A percentile compares a stretch with the other conserved stretches of the same genome.
Conservation (phyloP, 2,888 invertebrate species). For the Eucriotettix oculatus region DNA sequence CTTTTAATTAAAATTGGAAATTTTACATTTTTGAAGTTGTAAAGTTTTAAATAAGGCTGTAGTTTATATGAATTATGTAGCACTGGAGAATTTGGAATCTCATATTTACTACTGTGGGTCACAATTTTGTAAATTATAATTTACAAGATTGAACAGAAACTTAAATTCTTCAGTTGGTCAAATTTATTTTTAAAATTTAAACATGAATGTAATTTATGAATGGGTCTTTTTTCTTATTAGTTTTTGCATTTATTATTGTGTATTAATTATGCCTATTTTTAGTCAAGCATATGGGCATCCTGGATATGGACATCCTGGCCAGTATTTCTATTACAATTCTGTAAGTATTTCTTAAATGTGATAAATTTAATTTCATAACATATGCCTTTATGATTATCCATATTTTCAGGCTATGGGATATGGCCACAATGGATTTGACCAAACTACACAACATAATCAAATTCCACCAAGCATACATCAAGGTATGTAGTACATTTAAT, state of each 20-base stretch:
- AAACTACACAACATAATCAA: not conserved
- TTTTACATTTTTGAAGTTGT: not conserved
- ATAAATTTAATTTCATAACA: too few species aligned
- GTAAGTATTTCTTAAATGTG: not conserved
- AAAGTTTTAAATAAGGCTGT: not conserved
- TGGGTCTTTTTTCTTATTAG: too few species aligned
- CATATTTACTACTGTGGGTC: too few species aligned
- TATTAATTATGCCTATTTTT: not conserved
- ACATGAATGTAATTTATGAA: too few species aligned
- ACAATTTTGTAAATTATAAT: too few species aligned
- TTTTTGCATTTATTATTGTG: too few species aligned
- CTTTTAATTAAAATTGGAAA: not conserved
- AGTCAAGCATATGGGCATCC: constrained; percentile 9
- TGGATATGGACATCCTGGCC: constrained; percentile 9
- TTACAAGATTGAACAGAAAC: too few species aligned
- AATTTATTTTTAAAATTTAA: too few species aligned
- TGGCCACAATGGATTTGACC: not conserved
- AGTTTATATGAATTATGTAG: too few species aligned
- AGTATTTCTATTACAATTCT: constrained; percentile 8
- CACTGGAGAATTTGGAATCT: too few species aligned
- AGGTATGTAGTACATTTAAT: too few species aligned
- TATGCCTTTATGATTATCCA: not conserved
- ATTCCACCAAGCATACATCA: not conserved
- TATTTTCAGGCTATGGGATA: not conserved
- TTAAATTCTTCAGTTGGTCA: too few species aligned